Base-by-base conservation (phyloP, 2,888 invertebrate species). In the Andrena bicolor region DNA sequence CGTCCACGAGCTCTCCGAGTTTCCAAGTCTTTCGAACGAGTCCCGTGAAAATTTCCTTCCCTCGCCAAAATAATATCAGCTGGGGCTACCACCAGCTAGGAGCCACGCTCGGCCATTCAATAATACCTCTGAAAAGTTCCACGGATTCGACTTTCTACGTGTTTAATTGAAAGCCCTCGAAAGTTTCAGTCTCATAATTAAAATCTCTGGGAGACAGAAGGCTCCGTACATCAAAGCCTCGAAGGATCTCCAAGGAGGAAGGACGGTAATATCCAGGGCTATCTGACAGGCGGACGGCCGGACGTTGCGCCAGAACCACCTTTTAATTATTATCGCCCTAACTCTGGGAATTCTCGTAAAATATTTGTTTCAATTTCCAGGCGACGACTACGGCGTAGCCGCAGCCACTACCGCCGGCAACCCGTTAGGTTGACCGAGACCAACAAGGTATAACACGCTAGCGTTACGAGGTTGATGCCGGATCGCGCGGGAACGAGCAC, bases 331-430 rank as follows among this genome's bases (percentile, higher is more conserved):
- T 90, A 87, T 86, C 85, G 82, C 83, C 86, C 85, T 87, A 90
- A 90, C 89, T 88, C 80, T 1, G 60, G 80, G 70, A 80, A 72
- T 65, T 76, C 86, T 90, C 89, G 87, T 90, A 89, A 91, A 91
- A 91, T 92, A 92, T 91, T 92, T 90, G 89, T 90, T 91, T 91
- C 90, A 91, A 91, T 92, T 90, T 88, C 84, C 88, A 76, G 76
- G 72, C 82, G 81, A 66, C 79, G 80, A 77, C 76, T 80, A 80
- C 76, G 82, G 49, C 76, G 77, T 60, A 28, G 74, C 80, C 80
- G 72, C 86, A 53, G 68, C 28, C 76, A 58, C 77, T 58, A 28
- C 75, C 72, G 10, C 77, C 32, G n/a, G 48, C 56, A 23, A 61
- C 63, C 69, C 79, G 72, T 80, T 51, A 66, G 76, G 81, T 74